Base-by-base conservation (phyloP, 2,797 vertebrate species). In the Gymnothorax javanicus region DNA sequence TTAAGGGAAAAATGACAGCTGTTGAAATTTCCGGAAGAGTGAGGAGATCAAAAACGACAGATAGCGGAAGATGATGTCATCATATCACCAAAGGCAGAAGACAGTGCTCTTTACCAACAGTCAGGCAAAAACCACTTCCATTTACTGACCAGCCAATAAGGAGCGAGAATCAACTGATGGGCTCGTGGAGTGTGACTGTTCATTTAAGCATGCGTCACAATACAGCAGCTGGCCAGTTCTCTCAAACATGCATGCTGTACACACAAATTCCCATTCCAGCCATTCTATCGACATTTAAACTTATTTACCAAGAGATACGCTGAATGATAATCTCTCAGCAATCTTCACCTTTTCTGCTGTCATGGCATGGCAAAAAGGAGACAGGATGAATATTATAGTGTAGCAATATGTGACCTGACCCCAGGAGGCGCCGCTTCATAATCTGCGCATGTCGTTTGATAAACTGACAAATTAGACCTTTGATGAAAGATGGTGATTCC, bases 1-100 rank as follows among this genome's bases (percentile, higher is more conserved):
- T 89, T 87, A 89, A 89, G 90, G 88, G 90, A 92, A 91, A 88
- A 92, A 93, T 90, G 91, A 92, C 93, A 92, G 93, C 92, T 92
- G 92, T 92, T 92, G 91, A 75, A 93, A 92, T 91, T 90, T 92
- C 91, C 89, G 87, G 86, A 93, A 90, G 91, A 92, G 75, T 83
- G 64, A 58, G 79, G 69, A 89, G 50, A 23, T n/a, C 4, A 67
- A 62, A 86, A 54, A 88, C 83, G 69, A 59, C 56, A 52, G 87
- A 88, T 67, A 69, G 81, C 67, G 56, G 60, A 88, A 20, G 54
- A 87, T 52, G 23, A 88, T 11, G 8, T 43, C 64, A 25, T 79
- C 50, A 82, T 57, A 77, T 81, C 73, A 89, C 84, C 75, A 85
- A 85, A 83, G 91, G 89, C 87, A 73, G 86, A 92, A 92, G 91